These are phyloP conservation scores for Sebastes glaucus DNA, from an alignment of 2,797 vertebrate species.

Conservation along the genomic window DNA sequence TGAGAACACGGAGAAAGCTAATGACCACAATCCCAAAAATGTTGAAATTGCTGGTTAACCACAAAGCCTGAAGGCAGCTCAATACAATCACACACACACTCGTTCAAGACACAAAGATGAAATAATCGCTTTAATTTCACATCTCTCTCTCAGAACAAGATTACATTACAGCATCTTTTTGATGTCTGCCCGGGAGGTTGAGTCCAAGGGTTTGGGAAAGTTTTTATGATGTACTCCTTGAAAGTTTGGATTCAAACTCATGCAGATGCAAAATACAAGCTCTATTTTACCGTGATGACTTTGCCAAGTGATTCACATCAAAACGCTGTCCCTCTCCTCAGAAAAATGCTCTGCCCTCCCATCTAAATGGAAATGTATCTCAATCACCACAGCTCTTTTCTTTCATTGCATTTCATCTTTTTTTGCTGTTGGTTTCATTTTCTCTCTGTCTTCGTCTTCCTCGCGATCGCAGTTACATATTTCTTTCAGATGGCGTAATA, in stretches of 20 bases:
- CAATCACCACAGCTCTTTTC: conserved; percentile 56
- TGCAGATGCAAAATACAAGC: conserved; percentile 53
- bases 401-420: conserved; percentile 43
- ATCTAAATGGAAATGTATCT: conserved; percentile 84
- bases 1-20: conserved; percentile 19
- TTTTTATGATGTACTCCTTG: conserved; percentile 57
- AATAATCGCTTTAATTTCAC: conserved; percentile 71
- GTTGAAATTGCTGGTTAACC: conserved; percentile 60
- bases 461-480: background rate
- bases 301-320: conserved; percentile 67
- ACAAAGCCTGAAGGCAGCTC: conserved; percentile 47
- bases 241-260: conserved; percentile 67
- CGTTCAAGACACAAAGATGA: conserved; percentile 57
- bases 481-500: background rate
- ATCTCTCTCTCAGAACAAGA: conserved; percentile 62
- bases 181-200: conserved; percentile 59
- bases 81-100: conserved; percentile 23
- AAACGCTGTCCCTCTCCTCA: conserved; percentile 44
- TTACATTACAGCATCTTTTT: conserved; percentile 68
- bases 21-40: conserved; percentile 53
- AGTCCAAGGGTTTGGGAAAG: conserved; percentile 45
- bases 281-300: conserved; percentile 59
- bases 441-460: background rate
- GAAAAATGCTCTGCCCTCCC: conserved; percentile 68
- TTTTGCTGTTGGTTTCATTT: conserved; percentile 26